Evolutionary conservation across 2,888 invertebrate species (phyloP).

Genomic region (Stegophylla sp.): DNA sequence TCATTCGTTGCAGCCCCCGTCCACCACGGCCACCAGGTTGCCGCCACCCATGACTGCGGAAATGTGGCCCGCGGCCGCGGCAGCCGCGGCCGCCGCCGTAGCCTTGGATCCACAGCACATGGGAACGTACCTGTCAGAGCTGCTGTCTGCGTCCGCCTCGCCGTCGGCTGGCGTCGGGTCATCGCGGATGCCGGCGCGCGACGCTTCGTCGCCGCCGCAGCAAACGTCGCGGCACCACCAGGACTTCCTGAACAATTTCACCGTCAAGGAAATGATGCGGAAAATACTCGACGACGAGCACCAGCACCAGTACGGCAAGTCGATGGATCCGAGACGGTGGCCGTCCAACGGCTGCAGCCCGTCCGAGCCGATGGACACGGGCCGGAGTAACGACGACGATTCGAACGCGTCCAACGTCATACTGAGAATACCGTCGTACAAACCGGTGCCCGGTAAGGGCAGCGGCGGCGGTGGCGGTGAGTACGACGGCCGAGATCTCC

Average conservation of each 20-base stretch:
- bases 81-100: slow-evolving; percentile 57
- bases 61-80: slow-evolving; percentile 59
- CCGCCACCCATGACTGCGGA: slow-evolving; percentile 9
- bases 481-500: background rate
- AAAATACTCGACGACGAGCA: slow-evolving; percentile 70
- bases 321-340: slow-evolving; percentile 62
- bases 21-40: slow-evolving; percentile 14
- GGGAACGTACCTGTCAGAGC: slow-evolving; percentile 65
- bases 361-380: slow-evolving; percentile 64
- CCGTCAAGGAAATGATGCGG: slow-evolving; percentile 69
- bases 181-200: slow-evolving; percentile 67
- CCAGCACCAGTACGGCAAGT: slow-evolving; percentile 65
- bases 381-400: slow-evolving; percentile 65
- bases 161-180: slow-evolving; percentile 62
- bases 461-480: slow-evolving; percentile 63
- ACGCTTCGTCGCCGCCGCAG: slow-evolving; percentile 66
- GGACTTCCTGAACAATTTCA: slow-evolving; percentile 58
- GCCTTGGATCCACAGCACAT: slow-evolving; percentile 67
- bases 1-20: slow-evolving; percentile 62
- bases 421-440: slow-evolving; percentile 92
- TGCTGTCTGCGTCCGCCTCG: slow-evolving; percentile 57
- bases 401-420: slow-evolving; percentile 73
- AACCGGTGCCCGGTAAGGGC: slow-evolving; percentile 67
- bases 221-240: slow-evolving; percentile 61
- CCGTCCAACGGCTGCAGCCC: slow-evolving; percentile 60